These are phyloP conservation scores for Onychomys torridus DNA, from an alignment of 2,797 vertebrate genomes.

Conservation along the genomic window DNA sequence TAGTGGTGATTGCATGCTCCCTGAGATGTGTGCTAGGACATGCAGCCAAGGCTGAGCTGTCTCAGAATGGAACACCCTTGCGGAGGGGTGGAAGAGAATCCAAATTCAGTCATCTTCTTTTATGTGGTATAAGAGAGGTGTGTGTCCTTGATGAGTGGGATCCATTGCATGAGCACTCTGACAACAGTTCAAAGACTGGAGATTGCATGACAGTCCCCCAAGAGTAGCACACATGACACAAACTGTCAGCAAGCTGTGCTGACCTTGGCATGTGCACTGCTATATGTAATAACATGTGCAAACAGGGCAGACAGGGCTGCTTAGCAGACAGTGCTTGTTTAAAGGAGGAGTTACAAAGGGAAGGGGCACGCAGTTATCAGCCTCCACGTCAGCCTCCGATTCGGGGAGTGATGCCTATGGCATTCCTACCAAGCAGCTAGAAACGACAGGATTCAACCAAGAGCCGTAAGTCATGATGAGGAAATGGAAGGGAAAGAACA, in stretches of 20 bases:
- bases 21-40: not conserved
- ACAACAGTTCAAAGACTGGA: not conserved
- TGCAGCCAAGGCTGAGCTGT: not conserved
- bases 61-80: not conserved
- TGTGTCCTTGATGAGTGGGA: not conserved
- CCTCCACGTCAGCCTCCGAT: not conserved
- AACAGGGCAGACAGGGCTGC: not conserved
- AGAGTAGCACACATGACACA: not conserved
- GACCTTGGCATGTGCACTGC: not conserved
- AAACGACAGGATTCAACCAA: not conserved
- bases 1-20: not conserved
- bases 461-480: not conserved
- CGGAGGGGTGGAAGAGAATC: not conserved
- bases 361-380: not conserved
- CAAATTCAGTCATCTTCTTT: not conserved
- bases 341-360: not conserved
- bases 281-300: not conserved
- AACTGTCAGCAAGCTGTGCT: not conserved
- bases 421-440: not conserved
- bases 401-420: not conserved
- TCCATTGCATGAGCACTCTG: not conserved
- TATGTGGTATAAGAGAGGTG: no score
- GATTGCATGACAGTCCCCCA: no score
- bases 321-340: not conserved
- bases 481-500: not conserved